Evolutionary conservation across 2,113 vertebrate species (phyloP), one percentile per base, ranked within the genome.

Genomic region (Onychostruthus taczanowskii): DNA sequence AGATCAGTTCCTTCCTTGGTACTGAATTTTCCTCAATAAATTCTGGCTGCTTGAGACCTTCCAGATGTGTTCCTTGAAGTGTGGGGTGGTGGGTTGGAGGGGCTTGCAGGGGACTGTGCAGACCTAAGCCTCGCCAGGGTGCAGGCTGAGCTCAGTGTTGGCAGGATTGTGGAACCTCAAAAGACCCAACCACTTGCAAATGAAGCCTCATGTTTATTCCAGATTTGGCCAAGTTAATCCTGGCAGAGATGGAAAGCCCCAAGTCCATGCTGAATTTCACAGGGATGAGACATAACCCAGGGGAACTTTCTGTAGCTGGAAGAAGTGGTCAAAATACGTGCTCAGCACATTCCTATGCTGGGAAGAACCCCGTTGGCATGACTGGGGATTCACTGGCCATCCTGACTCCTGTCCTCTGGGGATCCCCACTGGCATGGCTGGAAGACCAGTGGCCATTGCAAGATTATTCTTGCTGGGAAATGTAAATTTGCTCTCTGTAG

Each of bases 11-110:
- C 55, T 95, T 77, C 23, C 52, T 81, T 74, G 50, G 72, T 86
- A 86, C 86, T 80, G 79, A 74, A 69, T 39, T 81, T 86, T 16
- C 20, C 22, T 90, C 86, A 95, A 78, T 97, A 97, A 96, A 97
- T 61, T 61, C 26, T 63, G 22, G 44, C n/a, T 82, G 16, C 56
- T 44, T 79, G 81, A 20, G 43, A 70, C 63, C 56, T 50, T 26
- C 17, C 10, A 33, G n/a, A 47, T 79, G 50, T 47, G 69, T 87
- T 13, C 9, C 1, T 28, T 73, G 5, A 26, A 49, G 49, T 0
- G 2, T 44, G 14, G 26, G 17, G 35, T 22, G 37, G 37, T 13
- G 23, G 28, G 23, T 50, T 89, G 78, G 41, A 82, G 66, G 52
- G 23, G 3, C 63, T 64, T 68, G 13, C 41, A 75, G 27, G 17